Base-by-base conservation (phyloP, 1,140 invertebrate species). In the Halictus rubicundus region DNA sequence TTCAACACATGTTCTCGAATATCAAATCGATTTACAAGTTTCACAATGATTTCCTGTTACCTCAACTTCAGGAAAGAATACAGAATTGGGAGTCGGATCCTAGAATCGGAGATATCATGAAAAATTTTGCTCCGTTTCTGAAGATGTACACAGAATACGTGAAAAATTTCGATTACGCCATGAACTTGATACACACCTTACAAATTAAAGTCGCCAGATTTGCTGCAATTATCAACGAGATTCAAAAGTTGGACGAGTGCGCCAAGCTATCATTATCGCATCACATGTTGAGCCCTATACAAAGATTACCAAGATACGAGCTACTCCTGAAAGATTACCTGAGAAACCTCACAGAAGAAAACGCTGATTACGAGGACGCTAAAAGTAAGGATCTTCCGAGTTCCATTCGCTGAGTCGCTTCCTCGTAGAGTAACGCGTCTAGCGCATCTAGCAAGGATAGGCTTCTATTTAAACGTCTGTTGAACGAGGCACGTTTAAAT, bases 221-320 rank as follows among this genome's bases (percentile, higher is more conserved):
- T 92, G 93, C 93, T 25, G 92, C 94, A 68, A 94, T 94, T 71
- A 89, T 96, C 19, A 94, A 94, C 84, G 94, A 95, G 63, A 96
- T 96, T 93, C 96, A 97, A 91, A 94, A 94, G 71, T 92, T 93
- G 46, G 93, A 95, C 1, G 89, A 94, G 49, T 96, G 96, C 89
- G 94, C 94, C 61, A 95, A 95, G 86, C 90, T 97, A 25, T 93
- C 94, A 1, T 78, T 97, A 19, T 94, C 95, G 57, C 96, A 96
- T 92, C 96, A 96, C 83, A 96, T 97, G 95, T 91, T 97, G 39
- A 96, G 96, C 91, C 96, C 96, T 2, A 95, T 97, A 78, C 96
- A 97, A 88, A 92, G 96, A 87, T 94, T 96, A 80, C 96, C 96
- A 16, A 94, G 95, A 87, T 96, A 96, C 88, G 94, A 95, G 83